Conservation (phyloP, 1,140 invertebrate genomes). For the Eurytemora carolleeae region DNA sequence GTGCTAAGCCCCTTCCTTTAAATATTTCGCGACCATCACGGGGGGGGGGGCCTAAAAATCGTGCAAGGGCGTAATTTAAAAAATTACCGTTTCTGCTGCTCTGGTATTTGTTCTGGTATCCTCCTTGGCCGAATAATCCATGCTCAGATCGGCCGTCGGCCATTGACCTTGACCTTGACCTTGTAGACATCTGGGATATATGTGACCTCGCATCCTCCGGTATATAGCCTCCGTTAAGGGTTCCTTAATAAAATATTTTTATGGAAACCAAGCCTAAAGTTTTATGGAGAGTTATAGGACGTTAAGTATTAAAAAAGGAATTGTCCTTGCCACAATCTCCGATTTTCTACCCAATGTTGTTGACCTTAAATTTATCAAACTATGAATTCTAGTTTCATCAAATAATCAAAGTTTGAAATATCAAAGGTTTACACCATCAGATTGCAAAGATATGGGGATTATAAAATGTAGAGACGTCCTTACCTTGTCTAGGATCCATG, state of each 20-base stretch:
- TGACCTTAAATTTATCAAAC: too few relatives aligned
- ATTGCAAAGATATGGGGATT: too few relatives aligned
- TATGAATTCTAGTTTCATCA: background rate
- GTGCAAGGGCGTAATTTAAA: too few relatives aligned
- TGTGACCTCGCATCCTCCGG: slow-evolving; percentile 43
- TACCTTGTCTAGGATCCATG: slow-evolving; percentile 20
- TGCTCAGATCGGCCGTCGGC: slow-evolving; percentile 63
- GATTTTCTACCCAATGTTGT: slow-evolving; percentile 6
- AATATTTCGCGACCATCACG: too few relatives aligned
- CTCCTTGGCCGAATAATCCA: slow-evolving; percentile 54
- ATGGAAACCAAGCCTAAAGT: too few relatives aligned
- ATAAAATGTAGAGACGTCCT: too few relatives aligned
- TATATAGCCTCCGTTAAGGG: slow-evolving; percentile 36
- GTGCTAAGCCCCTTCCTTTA: too few relatives aligned
- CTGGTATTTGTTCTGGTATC: slow-evolving; percentile 24
- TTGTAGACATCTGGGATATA: slow-evolving; percentile 27
- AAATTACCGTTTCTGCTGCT: slow-evolving; percentile 43
- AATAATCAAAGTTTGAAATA: too few relatives aligned
- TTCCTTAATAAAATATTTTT: slow-evolving; percentile 26
- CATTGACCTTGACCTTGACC: slow-evolving; percentile 40
- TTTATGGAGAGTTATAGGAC: background rate
- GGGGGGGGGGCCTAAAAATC: too few relatives aligned
- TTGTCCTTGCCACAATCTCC: background rate
- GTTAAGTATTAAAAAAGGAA: slow-evolving; percentile 22
- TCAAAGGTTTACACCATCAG: too few relatives aligned